These are phyloP conservation scores for Pachycephala philippinensis DNA, from an alignment of 2,113 vertebrate species.

Conservation along the genomic window DNA sequence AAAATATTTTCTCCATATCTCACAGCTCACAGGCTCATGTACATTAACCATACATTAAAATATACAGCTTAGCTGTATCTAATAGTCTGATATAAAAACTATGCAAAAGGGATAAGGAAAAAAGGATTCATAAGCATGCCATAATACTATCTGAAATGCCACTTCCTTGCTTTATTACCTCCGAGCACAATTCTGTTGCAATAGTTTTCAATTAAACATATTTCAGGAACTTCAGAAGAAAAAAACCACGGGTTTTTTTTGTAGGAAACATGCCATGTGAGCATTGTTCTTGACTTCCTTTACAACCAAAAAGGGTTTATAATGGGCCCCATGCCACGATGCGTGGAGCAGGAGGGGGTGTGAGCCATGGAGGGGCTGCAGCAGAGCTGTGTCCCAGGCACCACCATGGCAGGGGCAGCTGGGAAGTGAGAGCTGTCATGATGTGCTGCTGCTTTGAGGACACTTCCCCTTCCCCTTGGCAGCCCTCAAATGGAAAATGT, in stretches of 20 bases:
- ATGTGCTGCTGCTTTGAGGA: not conserved
- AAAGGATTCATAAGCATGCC: not conserved
- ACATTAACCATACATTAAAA: not conserved
- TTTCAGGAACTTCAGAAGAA: not conserved
- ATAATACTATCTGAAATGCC: not conserved
- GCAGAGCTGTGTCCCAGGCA: not conserved
- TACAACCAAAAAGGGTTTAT: not conserved
- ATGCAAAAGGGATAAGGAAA: not conserved
- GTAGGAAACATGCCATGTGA: not conserved
- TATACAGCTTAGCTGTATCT: not conserved
- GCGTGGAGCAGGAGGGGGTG: fast-evolving
- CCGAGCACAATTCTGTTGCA: not conserved
- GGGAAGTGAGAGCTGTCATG: fast-evolving
- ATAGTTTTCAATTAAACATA: not conserved
- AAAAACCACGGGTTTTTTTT: not conserved
- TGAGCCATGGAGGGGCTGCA: not conserved
- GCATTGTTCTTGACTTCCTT: not conserved
- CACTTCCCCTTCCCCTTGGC: not conserved
- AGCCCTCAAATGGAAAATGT: not conserved
- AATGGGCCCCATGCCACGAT: no score
- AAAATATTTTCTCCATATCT: not conserved
- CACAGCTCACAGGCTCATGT: not conserved
- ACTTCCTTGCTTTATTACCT: not conserved
- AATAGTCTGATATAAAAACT: not conserved
- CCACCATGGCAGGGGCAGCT: fast-evolving